Evolutionary conservation across 2,113 vertebrate species (phyloP).

Genomic region (Prunella fulvescens): DNA sequence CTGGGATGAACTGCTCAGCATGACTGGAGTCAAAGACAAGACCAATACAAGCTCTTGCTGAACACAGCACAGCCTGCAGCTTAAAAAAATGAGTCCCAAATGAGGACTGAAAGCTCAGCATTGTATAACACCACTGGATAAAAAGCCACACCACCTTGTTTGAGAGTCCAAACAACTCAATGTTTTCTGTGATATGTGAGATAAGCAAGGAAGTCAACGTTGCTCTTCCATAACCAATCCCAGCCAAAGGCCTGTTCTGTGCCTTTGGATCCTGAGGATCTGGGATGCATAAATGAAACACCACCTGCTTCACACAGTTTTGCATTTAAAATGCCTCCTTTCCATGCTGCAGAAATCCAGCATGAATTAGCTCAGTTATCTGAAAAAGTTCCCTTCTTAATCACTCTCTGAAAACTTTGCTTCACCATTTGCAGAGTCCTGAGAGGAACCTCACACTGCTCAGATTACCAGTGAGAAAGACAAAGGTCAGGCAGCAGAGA

Average conservation of each 20-base stretch:
- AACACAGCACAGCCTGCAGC: background rate
- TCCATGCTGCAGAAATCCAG: background rate
- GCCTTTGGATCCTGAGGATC: background rate
- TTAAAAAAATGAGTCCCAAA: background rate
- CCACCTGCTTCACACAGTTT: background rate
- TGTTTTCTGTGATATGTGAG: background rate
- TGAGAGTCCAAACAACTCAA: background rate
- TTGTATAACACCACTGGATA: background rate
- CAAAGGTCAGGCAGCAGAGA: background rate
- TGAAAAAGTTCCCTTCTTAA: background rate
- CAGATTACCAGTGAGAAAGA: background rate
- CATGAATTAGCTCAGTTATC: background rate
- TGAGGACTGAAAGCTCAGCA: background rate
- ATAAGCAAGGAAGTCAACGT: background rate
- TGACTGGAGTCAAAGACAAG: background rate
- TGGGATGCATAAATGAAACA: background rate
- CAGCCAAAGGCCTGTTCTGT: background rate
- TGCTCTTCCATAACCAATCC: background rate
- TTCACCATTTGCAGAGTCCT: background rate
- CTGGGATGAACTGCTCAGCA: background rate
- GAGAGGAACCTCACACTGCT: background rate
- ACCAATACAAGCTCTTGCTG: background rate
- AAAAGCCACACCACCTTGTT: background rate
- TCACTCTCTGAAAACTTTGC: background rate
- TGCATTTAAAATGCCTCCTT: background rate